Evolutionary conservation across 2,797 vertebrate genomes (phyloP).

Genomic region (Micrastur ruficollis): DNA sequence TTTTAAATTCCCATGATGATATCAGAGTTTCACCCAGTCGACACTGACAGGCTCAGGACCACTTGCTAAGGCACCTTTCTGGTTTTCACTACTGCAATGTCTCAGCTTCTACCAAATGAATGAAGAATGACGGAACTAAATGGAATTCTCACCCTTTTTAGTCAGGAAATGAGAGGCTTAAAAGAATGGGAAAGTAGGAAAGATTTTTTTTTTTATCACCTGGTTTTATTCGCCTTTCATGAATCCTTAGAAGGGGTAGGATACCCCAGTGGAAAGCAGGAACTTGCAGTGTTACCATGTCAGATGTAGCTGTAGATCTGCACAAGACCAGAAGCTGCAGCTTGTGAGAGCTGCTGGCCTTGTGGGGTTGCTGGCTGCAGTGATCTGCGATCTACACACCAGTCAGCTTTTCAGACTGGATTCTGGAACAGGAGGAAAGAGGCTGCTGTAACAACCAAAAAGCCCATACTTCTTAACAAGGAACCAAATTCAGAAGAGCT

Average conservation of each 20-base stretch:
- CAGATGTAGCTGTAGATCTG: background rate
- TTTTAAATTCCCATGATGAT: background rate
- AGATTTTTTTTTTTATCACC: background rate
- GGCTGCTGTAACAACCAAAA: background rate
- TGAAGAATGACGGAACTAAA: background rate
- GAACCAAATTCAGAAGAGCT: background rate
- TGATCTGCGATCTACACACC: background rate
- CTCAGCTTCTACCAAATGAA: background rate
- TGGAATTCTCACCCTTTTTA: background rate
- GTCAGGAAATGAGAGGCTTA: background rate
- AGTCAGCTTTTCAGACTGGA: background rate
- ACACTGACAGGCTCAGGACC: background rate
- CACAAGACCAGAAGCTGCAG: background rate
- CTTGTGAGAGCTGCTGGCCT: background rate
- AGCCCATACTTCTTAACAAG: background rate
- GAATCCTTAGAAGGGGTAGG: background rate
- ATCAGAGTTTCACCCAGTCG: background rate
- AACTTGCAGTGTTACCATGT: background rate
- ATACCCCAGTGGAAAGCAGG: background rate
- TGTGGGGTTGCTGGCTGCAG: background rate
- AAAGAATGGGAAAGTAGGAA: background rate
- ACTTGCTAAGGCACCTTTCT: background rate
- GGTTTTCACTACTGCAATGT: background rate
- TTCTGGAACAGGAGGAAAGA: background rate
- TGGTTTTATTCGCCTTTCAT: background rate